phyloP scores from a whole-genome alignment of 2,113 vertebrate genomes.

The Channa argus region DNA sequence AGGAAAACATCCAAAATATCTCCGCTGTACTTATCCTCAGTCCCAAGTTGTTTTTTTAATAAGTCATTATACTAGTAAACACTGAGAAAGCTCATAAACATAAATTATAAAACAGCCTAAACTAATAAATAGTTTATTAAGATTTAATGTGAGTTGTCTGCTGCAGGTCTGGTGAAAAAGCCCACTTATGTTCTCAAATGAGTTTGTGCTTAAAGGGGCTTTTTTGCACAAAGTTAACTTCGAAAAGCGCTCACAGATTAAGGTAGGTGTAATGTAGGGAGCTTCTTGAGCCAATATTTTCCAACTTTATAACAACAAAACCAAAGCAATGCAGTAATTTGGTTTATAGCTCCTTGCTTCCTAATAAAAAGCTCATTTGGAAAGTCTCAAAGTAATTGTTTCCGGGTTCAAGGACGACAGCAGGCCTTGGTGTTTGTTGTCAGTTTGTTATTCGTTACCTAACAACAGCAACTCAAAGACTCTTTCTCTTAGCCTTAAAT shows the following conservation, averaged over 20 bases:
- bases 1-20: constrained; percentile 62
- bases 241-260: constrained; percentile 17
- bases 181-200: background rate
- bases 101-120: constrained; percentile 50
- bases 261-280: constrained; percentile 30
- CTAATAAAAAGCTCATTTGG: constrained; percentile 77
- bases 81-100: constrained; percentile 61
- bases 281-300: constrained; percentile 44
- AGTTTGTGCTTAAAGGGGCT: constrained; percentile 12
- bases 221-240: constrained; percentile 10
- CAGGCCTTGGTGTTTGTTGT: constrained; percentile 61
- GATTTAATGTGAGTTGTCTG: constrained; percentile 44
- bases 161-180: constrained; percentile 21
- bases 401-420: constrained; percentile 58
- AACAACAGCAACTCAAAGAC: constrained; percentile 69
- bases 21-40: constrained; percentile 20
- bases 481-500: constrained; percentile 54
- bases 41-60: constrained; percentile 47
- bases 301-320: constrained; percentile 62
- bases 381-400: constrained; percentile 78
- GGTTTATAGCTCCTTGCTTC: constrained; percentile 60
- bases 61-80: constrained; percentile 70
- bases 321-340: constrained; percentile 62
- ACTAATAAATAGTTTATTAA: constrained; percentile 64
- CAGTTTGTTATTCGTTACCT: constrained; percentile 71